phyloP scores from a whole-genome alignment of 2,797 vertebrate species.

The Eulemur coronatus region DNA sequence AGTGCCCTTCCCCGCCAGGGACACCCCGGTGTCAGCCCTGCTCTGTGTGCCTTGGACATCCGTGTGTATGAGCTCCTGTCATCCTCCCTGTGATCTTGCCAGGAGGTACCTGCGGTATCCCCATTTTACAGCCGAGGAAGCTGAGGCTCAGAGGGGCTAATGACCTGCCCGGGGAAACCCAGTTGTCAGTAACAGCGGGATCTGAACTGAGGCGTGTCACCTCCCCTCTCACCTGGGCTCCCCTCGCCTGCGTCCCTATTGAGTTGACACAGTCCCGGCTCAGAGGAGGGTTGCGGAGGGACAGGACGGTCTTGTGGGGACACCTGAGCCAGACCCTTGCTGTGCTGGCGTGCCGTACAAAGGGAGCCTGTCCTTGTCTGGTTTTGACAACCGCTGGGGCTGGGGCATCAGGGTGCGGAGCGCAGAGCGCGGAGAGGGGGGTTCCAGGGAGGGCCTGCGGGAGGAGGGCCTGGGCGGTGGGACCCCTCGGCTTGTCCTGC shows the following conservation, averaged over 20 bases:
- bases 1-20: neutral
- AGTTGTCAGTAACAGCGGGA: neutral
- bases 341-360: accelerated
- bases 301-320: neutral
- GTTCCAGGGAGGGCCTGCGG: accelerated
- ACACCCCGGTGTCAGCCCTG: neutral
- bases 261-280: neutral
- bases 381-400: neutral
- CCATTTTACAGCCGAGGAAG: neutral
- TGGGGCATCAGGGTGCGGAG: no score
- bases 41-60: neutral
- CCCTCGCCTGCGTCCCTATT: neutral
- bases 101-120: neutral
- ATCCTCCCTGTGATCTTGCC: neutral
- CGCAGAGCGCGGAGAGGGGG: neutral
- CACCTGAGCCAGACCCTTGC: accelerated
- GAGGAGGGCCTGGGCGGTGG: neutral
- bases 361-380: no score
- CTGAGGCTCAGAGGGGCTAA: neutral
- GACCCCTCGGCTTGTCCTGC: neutral
- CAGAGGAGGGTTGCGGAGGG: neutral
- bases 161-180: neutral
- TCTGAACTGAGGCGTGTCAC: neutral
- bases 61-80: accelerated
- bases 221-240: neutral